Base-by-base conservation (phyloP, 2,888 invertebrate species). In the Loripinus fragilis region DNA sequence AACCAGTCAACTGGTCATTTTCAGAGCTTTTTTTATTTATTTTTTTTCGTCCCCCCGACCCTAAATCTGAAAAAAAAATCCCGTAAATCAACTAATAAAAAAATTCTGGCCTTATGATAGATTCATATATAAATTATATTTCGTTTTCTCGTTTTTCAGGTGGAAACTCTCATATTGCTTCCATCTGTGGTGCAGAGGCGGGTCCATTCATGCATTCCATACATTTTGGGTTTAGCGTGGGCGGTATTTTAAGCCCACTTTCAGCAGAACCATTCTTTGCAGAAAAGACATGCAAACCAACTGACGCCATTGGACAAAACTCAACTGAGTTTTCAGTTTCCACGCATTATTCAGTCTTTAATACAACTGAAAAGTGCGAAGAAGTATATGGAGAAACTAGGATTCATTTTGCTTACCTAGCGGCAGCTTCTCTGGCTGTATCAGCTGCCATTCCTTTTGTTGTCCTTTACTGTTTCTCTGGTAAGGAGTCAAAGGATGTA, bases 171-270 rank as follows among this genome's bases (percentile, higher is more conserved):
- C 82, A 82, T 45, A 60, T 82, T 3, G 79, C 77, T 17, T 76
- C 78, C 15, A 86, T 90, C 0, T 92, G 92, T 91, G 92, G 91
- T 0, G 74, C 75, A 17, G 81, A 86, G 30, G 93, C 91, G 67
- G 92, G 91, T 0, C 93, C 93, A 12, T 93, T 91, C 81, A 92
- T 94, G 90, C 94, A 94, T 84, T 88, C 91, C 5, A 83, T 94
- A 23, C 94, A 94, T 79, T 94, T 94, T 83, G 88, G 91, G 23
- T 94, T 94, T 83, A 94, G 93, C 42, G 73, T 94, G 48, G 94
- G 94, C 3, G 93, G 93, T 2, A 91, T 94, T 67, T 80, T 94
- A 7, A 91, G 94, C 20, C 94, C 94, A 10, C 80, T 94, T 2
- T 85, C 94, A 25, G 92, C 93, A 15, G 91, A 92, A 60, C 93